phyloP scores from a whole-genome alignment of 2,797 vertebrate genomes.

The Enteromius trimaculatus region DNA sequence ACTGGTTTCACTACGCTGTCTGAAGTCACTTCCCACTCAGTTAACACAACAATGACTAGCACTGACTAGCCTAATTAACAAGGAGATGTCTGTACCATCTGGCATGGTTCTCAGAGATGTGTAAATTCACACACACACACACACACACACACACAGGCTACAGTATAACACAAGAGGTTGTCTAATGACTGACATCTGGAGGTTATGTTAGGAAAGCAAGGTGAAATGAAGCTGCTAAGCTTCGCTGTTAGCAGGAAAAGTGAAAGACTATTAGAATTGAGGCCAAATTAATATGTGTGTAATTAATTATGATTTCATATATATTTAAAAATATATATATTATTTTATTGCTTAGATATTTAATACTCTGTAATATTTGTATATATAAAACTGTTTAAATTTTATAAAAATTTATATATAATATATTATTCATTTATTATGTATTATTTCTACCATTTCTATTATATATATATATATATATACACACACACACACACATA shows the following conservation, averaged over 20 bases:
- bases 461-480: too few relatives aligned
- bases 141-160: not conserved
- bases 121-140: slow-evolving; percentile 28
- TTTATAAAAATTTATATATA: too few relatives aligned
- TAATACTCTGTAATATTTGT: too few relatives aligned
- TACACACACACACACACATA: too few relatives aligned
- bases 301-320: too few relatives aligned
- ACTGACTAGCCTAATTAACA: slow-evolving; percentile 73
- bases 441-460: not conserved
- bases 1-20: slow-evolving; percentile 48
- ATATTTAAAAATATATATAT: too few relatives aligned
- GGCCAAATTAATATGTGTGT: not conserved
- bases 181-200: slow-evolving; percentile 66
- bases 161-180: slow-evolving; percentile 37
- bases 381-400: too few relatives aligned
- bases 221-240: not conserved
- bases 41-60: slow-evolving; percentile 68
- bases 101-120: slow-evolving; percentile 64
- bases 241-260: not conserved
- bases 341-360: too few relatives aligned
- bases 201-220: slow-evolving; percentile 50
- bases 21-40: slow-evolving; percentile 60
- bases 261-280: not conserved
- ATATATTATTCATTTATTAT: not conserved
- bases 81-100: slow-evolving; percentile 66